These are phyloP conservation scores for Steatornis caripensis DNA, from an alignment of 2,113 vertebrate species.

Conservation along the genomic window DNA sequence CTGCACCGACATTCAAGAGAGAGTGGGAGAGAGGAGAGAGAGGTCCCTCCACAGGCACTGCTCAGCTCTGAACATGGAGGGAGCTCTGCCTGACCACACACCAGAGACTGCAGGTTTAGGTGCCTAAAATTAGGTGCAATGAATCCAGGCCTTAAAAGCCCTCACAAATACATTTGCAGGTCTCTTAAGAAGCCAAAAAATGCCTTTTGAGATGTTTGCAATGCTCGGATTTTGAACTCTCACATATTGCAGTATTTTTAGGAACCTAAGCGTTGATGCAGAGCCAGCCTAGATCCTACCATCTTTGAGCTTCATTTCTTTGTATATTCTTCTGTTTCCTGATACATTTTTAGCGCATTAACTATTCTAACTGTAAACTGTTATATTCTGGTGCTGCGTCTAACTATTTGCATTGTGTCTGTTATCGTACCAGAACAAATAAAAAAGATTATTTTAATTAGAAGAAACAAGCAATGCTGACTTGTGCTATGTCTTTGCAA, in stretches of 20 bases:
- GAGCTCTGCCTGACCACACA: not conserved
- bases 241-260: accelerated
- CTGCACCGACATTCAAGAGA: not conserved
- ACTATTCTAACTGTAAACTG: not conserved
- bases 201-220: not conserved
- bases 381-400: not conserved
- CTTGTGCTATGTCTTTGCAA: not conserved
- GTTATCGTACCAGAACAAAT: not conserved
- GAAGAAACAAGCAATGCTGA: not conserved
- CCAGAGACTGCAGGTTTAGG: not conserved
- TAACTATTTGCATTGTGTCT: not conserved
- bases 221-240: not conserved
- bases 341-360: not conserved
- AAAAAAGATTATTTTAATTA: not conserved
- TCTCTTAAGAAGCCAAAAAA: not conserved
- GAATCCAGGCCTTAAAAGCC: not conserved
- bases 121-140: not conserved
- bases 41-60: not conserved
- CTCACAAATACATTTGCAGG: not conserved
- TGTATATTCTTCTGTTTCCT: not conserved
- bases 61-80: not conserved
- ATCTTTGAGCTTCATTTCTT: not conserved
- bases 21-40: not conserved
- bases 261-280: not conserved
- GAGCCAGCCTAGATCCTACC: not conserved